Conservation (phyloP, 2,888 invertebrate genomes). For the Ophioninae sp. region DNA sequence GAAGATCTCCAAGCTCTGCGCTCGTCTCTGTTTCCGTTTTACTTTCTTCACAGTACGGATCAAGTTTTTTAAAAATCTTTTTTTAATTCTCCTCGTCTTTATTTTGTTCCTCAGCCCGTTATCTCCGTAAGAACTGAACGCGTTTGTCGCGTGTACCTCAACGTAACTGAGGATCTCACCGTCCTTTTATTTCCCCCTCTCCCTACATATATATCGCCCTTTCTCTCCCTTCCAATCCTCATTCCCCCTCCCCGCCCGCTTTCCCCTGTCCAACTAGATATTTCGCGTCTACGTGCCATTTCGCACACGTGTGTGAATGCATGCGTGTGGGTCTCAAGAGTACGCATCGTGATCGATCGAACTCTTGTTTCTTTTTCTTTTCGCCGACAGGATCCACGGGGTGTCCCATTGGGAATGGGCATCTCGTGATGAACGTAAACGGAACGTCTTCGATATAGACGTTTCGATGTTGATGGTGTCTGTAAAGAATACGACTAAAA, state of each 20-base stretch:
- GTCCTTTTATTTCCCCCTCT: not conserved
- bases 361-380: constrained; percentile 26
- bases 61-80: not conserved
- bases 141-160: not conserved
- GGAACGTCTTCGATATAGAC: too few relatives aligned
- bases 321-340: constrained; percentile 24
- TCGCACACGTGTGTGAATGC: constrained; percentile 12
- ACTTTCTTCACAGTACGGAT: not conserved
- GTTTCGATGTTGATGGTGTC: too few relatives aligned
- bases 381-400: constrained; percentile 23
- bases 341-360: constrained; percentile 49
- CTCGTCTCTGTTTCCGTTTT: not conserved
- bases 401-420: not conserved
- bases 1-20: not conserved
- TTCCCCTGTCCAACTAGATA: constrained; percentile 50
- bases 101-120: not conserved
- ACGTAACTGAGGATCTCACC: not conserved
- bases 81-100: not conserved
- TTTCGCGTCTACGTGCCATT: constrained; percentile 29
- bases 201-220: not conserved
- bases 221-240: constrained; percentile 12
- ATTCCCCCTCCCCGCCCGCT: constrained; percentile 17
- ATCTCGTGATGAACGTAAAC: not conserved
- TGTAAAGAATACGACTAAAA: too few relatives aligned
- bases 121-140: not conserved